Base-by-base conservation (phyloP, 2,888 invertebrate genomes). In the Cantharis lateralis region DNA sequence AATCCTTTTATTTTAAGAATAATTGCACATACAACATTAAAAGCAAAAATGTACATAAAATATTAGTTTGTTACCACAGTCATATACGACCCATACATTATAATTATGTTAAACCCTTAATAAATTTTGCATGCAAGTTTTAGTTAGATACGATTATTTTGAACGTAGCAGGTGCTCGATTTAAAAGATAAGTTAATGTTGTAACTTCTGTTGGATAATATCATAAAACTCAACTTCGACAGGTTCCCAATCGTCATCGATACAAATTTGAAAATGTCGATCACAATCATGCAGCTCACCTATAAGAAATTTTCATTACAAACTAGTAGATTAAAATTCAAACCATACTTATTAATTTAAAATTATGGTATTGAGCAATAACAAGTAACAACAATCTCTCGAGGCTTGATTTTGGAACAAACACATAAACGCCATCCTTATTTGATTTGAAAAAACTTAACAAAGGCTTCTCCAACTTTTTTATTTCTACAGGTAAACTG, bases 291-390 rank as follows among this genome's bases (percentile, higher is more conserved):
- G 72, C 20, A 72, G n/a, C 15, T 63, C 32, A 73, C 76, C 76
- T 76, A 70, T 16, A 70, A 76, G 26, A 72, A 15, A 48, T 24
- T 26, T 4, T 15, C 7, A 9, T 13, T 10, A 74, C n/a, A 28
- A 18, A 63, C 62, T 16, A 16, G 2, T 10, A 13, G 63, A 69
- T 26, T 15, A 62, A 28, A 18, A 48, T 66, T 2, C 28, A 79
- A 48, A 48, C 48, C 81, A 80, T 83, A 87, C 87, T 84, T 80
- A 83, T 79, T 10, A 86, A 86, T 66, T 82, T 80, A 61, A 87
- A 80, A 71, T 82, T 81, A 79, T 87, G 86, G 76, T 87, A 87
- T 75, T 86, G 85, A 69, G 87, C 86, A 82, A 87, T 82, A 11
- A 84, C 86, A 81, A 85, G 86, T 18, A 86, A 79, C 48, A 87